Evolutionary conservation across 2,113 vertebrate species (phyloP), one percentile per base, ranked within the genome.

Genomic region (Agelaius tricolor): DNA sequence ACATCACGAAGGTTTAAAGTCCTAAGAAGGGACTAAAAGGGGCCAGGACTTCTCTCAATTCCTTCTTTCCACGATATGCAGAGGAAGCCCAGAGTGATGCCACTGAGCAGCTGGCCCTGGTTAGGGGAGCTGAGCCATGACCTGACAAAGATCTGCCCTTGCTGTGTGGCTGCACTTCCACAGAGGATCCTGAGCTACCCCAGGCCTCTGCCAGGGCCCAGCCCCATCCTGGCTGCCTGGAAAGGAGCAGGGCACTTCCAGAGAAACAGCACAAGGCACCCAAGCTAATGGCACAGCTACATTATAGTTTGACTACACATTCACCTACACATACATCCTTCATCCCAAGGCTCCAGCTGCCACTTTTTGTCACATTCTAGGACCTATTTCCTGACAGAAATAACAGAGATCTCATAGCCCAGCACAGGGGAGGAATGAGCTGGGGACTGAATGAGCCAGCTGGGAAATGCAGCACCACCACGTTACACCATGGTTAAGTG

Each of bases 401-500:
- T 28, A 80, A 39, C 49, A 76, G 44, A 78, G 37, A 33, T n/a
- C 23, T 37, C 37, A 30, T 3, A 69, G 63, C 33, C 72, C 62
- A 59, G 6, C 9, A 17, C 73, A 37, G 16, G 5, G 26, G 31
- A 79, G 35, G 62, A 28, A 46, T 13, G 21, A 49, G 63, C 62
- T 73, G 58, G 44, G 67, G 46, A 43, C 31, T 65, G 61, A 83
- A 52, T 1, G 44, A 47, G 22, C 10, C 43, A 39, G 30, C 47
- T 23, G 54, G 61, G 47, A 90, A 69, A 58, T 4, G 54, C n/a
- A 66, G 46, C 73, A 58, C 41, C 75, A 44, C 30, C 22, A 12
- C 0, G 0, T n/a, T n/a, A 30, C 7, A 22, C 35, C 59, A 24
- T 4, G 10, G 43, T 14, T 30, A 46, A 35, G 18, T 5, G 31